These are phyloP conservation scores for Mercenaria mercenaria DNA, from an alignment of 1,140 invertebrate genomes.

Conservation along the genomic window DNA sequence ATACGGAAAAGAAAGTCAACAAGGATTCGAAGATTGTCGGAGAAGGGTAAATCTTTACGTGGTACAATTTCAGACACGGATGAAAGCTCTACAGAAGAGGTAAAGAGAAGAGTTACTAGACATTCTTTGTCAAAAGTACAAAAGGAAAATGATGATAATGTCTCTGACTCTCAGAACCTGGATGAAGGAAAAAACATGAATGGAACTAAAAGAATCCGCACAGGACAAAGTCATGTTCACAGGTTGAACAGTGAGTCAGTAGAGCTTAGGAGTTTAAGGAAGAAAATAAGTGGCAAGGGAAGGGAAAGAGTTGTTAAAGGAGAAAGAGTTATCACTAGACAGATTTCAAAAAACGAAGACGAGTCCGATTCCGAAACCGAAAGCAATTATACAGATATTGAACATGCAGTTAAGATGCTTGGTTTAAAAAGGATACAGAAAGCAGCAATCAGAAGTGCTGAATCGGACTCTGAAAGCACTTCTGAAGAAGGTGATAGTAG, in stretches of 20 bases:
- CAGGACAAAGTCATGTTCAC: not conserved
- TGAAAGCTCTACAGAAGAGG: constrained; percentile 22
- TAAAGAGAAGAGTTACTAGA: constrained; percentile 25
- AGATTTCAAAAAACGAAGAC: constrained; percentile 37
- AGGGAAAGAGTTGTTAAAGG: not conserved
- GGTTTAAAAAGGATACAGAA: not conserved
- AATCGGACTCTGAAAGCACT: constrained; percentile 48
- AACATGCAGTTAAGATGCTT: not conserved
- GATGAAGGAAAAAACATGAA: not conserved
- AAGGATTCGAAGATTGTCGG: constrained; percentile 30
- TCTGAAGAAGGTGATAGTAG: not conserved
- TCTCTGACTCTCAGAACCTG: not conserved
- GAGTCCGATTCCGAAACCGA: constrained; percentile 60
- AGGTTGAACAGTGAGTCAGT: not conserved
- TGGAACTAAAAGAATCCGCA: not conserved
- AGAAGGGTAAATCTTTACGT: not conserved
- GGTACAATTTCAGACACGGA: not conserved
- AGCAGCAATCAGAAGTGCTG: constrained; percentile 12
- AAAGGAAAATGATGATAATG: not conserved
- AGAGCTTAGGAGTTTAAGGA: not conserved
- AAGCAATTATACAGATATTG: constrained; percentile 54
- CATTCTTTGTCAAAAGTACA: not conserved
- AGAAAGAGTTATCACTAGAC: constrained; percentile 11
- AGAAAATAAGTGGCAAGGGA: not conserved
- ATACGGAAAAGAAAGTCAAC: constrained; percentile 20